phyloP scores from a whole-genome alignment of 2,888 invertebrate genomes.

The Hybos culiciformis region DNA sequence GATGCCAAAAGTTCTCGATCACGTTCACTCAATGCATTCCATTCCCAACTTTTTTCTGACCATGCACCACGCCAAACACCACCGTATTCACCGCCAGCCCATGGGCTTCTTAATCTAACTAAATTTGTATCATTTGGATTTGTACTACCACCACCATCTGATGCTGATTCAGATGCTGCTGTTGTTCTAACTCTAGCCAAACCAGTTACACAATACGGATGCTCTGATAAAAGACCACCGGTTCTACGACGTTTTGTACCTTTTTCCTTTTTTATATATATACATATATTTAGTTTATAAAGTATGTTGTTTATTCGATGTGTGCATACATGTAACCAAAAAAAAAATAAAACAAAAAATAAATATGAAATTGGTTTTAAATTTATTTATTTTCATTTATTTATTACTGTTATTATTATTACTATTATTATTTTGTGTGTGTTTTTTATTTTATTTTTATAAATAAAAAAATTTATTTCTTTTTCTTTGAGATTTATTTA shows the following conservation, averaged over 20 bases:
- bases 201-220: conserved; percentile 58
- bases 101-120: conserved; percentile 49
- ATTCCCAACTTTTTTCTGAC: conserved; percentile 54
- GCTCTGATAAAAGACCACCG: conserved; percentile 50
- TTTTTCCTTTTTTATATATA: too few relatives aligned
- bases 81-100: conserved; percentile 37
- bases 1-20: conserved; percentile 50
- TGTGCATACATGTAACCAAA: not conserved
- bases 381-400: not conserved
- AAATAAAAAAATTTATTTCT: too few relatives aligned
- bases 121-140: conserved; percentile 42
- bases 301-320: too few relatives aligned
- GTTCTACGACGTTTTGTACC: conserved; percentile 40
- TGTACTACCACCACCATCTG: conserved; percentile 7
- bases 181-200: conserved; percentile 48
- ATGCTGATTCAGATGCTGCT: conserved; percentile 10
- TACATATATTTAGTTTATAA: too few relatives aligned
- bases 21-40: conserved; percentile 49
- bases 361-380: not conserved
- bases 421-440: too few relatives aligned
- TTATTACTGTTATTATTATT: too few relatives aligned
- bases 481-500: too few relatives aligned
- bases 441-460: too few relatives aligned
- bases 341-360: not conserved
- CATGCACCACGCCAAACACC: conserved; percentile 60